Percentiles rank a stretch among this genome's conserved stretches.
These are phyloP conservation scores for Clytia hemisphaerica DNA, from an alignment of 30 jellyfish, hydroid and myxozoan genomes.

Conservation along the genomic window DNA sequence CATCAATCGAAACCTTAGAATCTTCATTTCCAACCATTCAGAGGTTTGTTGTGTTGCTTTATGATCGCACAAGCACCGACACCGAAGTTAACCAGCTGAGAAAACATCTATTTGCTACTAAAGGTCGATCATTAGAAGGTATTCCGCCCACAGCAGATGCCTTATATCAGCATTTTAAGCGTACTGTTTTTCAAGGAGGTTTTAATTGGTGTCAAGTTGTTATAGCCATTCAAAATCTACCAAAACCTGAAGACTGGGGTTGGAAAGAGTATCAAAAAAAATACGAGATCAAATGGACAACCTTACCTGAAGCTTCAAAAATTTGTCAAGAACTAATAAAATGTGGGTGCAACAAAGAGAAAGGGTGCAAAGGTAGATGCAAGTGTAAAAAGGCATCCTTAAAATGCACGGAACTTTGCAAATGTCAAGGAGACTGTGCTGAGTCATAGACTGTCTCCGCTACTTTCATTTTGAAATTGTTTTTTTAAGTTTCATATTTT, in stretches of 20 bases:
- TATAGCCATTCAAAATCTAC: slow-evolving; percentile 13
- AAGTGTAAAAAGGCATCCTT: background rate
- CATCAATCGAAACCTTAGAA: slow-evolving; percentile 22
- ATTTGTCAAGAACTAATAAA: slow-evolving; percentile 26
- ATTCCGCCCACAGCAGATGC: slow-evolving; percentile 42
- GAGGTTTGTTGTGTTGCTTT: slow-evolving; percentile 38
- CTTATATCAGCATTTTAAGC: slow-evolving; percentile 15
- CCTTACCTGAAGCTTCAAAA: slow-evolving; percentile 26
- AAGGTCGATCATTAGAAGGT: slow-evolving; percentile 25
- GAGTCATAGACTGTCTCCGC: no score
- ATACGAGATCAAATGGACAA: slow-evolving; percentile 18
- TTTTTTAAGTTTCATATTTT: no score
- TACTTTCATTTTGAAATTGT: no score
- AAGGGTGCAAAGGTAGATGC: background rate
- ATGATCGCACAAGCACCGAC: slow-evolving; percentile 29
- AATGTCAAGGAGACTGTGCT: background rate
- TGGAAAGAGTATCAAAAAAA: background rate
- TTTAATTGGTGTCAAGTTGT: slow-evolving; percentile 26
- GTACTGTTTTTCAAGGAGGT: slow-evolving; percentile 33
- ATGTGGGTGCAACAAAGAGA: background rate
- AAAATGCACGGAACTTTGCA: background rate
- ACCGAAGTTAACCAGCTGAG: slow-evolving; percentile 24
- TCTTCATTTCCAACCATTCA: slow-evolving; percentile 13
- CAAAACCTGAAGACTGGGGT: slow-evolving; percentile 35
- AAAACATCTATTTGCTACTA: slow-evolving; percentile 12